Conservation (phyloP, 2,797 vertebrate species). For the Merluccius polli region DNA sequence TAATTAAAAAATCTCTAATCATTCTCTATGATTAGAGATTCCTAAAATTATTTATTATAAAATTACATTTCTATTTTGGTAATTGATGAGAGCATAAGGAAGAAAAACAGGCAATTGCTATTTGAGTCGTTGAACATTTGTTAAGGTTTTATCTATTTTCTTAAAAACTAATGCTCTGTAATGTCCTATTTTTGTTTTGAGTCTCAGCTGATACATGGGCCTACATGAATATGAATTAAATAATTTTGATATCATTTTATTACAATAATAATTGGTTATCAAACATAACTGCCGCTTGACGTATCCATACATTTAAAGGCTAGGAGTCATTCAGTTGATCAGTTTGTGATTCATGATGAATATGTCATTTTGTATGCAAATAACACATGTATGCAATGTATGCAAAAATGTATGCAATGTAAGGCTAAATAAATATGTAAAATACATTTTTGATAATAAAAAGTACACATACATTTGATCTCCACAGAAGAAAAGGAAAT, state of each 20-base stretch:
- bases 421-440: neutral
- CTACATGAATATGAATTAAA: neutral
- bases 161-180: neutral
- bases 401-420: neutral
- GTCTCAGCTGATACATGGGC: neutral
- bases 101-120: neutral
- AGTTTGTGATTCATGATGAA: neutral
- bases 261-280: neutral
- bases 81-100: neutral
- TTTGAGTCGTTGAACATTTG: neutral
- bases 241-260: neutral
- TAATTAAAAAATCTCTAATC: neutral
- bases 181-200: neutral
- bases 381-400: neutral
- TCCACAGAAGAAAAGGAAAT: neutral
- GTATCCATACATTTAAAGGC: neutral
- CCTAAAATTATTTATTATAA: neutral
- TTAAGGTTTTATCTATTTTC: neutral
- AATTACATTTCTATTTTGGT: neutral
- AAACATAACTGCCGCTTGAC: neutral
- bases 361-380: conserved; percentile 2
- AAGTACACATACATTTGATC: neutral
- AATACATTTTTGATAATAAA: neutral
- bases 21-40: neutral
- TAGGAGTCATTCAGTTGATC: neutral